Conservation (phyloP, 2,888 invertebrate genomes). For the Microplitis manilae region DNA sequence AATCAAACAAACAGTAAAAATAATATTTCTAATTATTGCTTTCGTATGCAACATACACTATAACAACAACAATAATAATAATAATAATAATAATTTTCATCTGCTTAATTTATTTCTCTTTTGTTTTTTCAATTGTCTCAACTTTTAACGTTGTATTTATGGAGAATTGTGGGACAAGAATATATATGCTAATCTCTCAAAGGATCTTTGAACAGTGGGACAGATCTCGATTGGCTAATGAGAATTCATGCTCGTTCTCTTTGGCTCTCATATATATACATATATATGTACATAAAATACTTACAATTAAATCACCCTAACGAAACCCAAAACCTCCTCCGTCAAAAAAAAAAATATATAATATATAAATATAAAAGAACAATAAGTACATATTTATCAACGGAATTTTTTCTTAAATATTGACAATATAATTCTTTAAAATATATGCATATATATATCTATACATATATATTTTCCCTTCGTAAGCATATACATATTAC, state of each 20-base stretch:
- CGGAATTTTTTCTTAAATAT: neutral
- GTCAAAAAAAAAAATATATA: neutral
- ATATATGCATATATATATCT: neutral
- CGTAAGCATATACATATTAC: neutral
- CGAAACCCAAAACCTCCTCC: neutral
- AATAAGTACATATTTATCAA: slow-evolving; percentile 1
- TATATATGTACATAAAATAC: slow-evolving; percentile 35
- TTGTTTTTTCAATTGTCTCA: slow-evolving; percentile 14
- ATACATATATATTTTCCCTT: neutral
- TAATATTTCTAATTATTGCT: neutral
- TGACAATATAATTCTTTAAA: neutral
- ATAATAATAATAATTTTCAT: slow-evolving; percentile 1
- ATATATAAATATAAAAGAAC: neutral
- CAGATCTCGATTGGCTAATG: slow-evolving; percentile 51
- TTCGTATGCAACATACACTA: neutral
- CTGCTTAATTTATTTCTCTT: slow-evolving; percentile 4
- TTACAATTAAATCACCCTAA: slow-evolving; percentile 3
- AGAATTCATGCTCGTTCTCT: slow-evolving; percentile 50
- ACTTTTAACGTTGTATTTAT: slow-evolving; percentile 31
- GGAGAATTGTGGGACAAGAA: slow-evolving; percentile 31
- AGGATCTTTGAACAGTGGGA: slow-evolving; percentile 47
- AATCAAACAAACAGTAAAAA: neutral
- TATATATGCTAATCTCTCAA: slow-evolving; percentile 43
- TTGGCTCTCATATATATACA: slow-evolving; percentile 18
- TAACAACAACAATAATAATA: neutral